A percentile compares a stretch with the other conserved stretches of the same genome.
Evolutionary conservation across 1,140 invertebrate species (phyloP).

Genomic region (Drosophila bipectinata): DNA sequence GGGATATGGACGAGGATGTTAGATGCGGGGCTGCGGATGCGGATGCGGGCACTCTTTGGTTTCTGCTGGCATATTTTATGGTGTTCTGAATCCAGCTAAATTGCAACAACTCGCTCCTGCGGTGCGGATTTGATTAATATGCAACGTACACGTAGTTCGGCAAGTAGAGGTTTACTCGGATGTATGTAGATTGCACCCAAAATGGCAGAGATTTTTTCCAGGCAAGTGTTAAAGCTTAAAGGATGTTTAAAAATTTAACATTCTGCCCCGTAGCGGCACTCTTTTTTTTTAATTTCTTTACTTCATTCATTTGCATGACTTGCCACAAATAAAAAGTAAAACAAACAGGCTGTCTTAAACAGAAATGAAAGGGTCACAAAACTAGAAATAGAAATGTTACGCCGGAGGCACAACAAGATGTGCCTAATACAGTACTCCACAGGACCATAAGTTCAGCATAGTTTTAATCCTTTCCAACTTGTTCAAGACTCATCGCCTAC

Average conservation of each 20-base stretch:
- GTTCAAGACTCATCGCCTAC: background rate
- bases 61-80: conserved; percentile 71
- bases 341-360: background rate
- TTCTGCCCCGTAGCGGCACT: background rate
- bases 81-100: conserved; percentile 62
- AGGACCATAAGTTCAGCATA: background rate
- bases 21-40: conserved; percentile 2
- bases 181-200: background rate
- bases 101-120: conserved; percentile 53
- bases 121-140: conserved; percentile 46
- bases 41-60: conserved; percentile 47
- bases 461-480: background rate
- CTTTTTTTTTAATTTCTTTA: conserved; percentile 5
- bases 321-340: conserved; percentile 1
- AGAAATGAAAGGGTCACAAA: background rate
- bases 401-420: background rate
- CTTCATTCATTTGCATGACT: conserved; percentile 26
- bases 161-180: conserved; percentile 18
- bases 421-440: background rate
- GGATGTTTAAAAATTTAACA: background rate
- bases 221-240: conserved; percentile 2
- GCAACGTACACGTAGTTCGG: conserved; percentile 42
- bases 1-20: background rate
- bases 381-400: background rate
- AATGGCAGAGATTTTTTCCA: conserved; percentile 18